Conservation (phyloP, 2,888 invertebrate genomes). For the Isotomurus palustris region DNA sequence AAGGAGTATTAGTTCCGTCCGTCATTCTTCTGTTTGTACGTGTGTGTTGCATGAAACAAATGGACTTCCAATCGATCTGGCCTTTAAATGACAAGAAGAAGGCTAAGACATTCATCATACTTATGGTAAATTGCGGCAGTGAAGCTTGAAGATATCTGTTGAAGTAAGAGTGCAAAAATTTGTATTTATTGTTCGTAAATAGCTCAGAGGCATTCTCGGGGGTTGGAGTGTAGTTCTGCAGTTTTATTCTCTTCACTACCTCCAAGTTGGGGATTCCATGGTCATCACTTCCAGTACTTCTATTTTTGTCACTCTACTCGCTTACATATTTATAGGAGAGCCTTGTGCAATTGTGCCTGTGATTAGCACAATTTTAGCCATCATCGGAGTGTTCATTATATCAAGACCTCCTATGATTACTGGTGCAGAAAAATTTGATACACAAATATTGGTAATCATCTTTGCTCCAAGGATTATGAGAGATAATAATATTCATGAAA, state of each 20-base stretch:
- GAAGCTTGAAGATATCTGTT: too few species aligned
- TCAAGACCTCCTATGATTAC: constrained; percentile 21
- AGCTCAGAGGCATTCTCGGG: constrained; percentile 17
- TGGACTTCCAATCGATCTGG: constrained; percentile 12
- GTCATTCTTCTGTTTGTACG: constrained; percentile 5
- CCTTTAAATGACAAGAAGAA: constrained; percentile 14
- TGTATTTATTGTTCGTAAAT: not conserved
- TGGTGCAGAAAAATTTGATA: constrained; percentile 12
- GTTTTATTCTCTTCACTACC: constrained; percentile 22
- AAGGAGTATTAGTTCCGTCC: constrained; percentile 20
- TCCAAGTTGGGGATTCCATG: constrained; percentile 19
- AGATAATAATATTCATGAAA: not conserved
- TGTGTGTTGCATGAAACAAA: constrained; percentile 3
- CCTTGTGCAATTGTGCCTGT: constrained; percentile 18
- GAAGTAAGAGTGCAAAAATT: not conserved
- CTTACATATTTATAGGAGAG: constrained; percentile 23
- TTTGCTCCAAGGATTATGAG: not conserved
- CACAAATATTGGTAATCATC: constrained; percentile 14
- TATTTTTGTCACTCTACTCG: constrained; percentile 20
- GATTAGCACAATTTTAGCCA: constrained; percentile 12
- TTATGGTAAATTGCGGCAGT: too few species aligned
- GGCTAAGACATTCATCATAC: constrained; percentile 5
- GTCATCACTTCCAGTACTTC: constrained; percentile 21
- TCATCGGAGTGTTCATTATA: constrained; percentile 20
- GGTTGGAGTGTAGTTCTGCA: constrained; percentile 18